Conservation (phyloP, 2,113 vertebrate species). For the Serinus canaria region DNA sequence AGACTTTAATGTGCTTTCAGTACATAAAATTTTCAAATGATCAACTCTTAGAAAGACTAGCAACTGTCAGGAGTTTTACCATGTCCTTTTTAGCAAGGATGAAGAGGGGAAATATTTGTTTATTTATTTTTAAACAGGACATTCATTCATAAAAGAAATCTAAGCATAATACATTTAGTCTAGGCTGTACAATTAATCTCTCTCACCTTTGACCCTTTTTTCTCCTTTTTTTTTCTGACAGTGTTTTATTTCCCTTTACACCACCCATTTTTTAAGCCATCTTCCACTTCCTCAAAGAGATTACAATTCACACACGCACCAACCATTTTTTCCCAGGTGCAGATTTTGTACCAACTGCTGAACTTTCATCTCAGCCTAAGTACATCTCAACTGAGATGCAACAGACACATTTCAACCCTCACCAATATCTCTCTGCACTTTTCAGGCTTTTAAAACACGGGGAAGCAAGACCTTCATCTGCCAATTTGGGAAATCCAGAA, state of each 20-base stretch:
- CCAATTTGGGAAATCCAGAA: neutral
- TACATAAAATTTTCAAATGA: conserved; percentile 10
- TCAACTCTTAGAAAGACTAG: neutral
- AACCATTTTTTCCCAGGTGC: neutral
- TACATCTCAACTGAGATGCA: neutral
- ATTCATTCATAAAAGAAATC: neutral
- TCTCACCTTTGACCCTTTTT: neutral
- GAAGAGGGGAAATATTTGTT: neutral
- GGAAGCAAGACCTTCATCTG: neutral
- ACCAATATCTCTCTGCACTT: neutral
- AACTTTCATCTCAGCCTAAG: neutral
- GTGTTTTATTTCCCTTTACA: neutral
- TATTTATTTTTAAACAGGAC: neutral
- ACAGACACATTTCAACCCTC: neutral
- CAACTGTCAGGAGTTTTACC: neutral
- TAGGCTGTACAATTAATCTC: neutral
- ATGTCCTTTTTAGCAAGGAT: neutral
- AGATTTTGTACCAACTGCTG: neutral
- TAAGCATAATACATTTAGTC: neutral
- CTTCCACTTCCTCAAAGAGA: neutral
- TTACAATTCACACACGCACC: neutral
- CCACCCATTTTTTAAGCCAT: neutral
- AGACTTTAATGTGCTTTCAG: neutral
- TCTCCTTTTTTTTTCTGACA: neutral
- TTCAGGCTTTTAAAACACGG: neutral